A percentile compares a stretch with the other conserved stretches of the same genome.
Evolutionary conservation across 37 sponge, comb jelly and placozoan genomes (phyloP).

Genomic region (Tethya wilhelma): DNA sequence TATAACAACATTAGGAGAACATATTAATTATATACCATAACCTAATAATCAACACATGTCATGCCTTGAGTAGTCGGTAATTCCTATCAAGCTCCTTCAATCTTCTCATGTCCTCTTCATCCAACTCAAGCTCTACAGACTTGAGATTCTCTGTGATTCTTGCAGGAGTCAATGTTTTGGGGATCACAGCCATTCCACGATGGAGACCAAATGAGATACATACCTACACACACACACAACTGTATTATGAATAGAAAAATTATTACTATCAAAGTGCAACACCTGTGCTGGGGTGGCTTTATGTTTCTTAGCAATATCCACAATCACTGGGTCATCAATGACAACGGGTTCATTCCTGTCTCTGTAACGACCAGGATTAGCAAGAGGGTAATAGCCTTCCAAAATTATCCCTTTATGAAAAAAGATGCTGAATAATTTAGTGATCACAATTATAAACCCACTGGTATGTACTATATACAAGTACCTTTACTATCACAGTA

Average conservation of each 20-base stretch:
- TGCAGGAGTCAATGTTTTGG: slow-evolving; percentile 80
- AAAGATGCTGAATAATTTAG: not conserved
- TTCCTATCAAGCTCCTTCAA: slow-evolving; percentile 38
- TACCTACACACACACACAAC: slow-evolving; percentile 1
- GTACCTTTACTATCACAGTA: slow-evolving; percentile 80
- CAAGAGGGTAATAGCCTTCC: slow-evolving; percentile 84
- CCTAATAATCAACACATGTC: slow-evolving; percentile 35
- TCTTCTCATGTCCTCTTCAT: slow-evolving; percentile 78
- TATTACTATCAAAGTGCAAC: not conserved
- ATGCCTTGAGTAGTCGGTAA: no score
- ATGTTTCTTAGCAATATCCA: slow-evolving; percentile 66
- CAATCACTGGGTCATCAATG: slow-evolving; percentile 69
- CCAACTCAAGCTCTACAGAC: slow-evolving; percentile 66
- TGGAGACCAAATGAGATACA: slow-evolving; percentile 77
- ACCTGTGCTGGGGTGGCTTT: slow-evolving; percentile 79
- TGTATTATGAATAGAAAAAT: not conserved
- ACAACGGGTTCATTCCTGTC: slow-evolving; percentile 42
- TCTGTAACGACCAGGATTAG: slow-evolving; percentile 53
- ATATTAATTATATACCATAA: slow-evolving; percentile 18
- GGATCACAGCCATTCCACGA: slow-evolving; percentile 72
- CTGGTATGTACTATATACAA: not conserved
- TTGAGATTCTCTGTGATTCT: slow-evolving; percentile 79
- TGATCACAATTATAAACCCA: not conserved
- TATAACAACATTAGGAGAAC: not conserved
- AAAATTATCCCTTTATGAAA: slow-evolving; percentile 58